These are phyloP conservation scores for Oxyura jamaicensis DNA, from an alignment of 2,113 vertebrate species.

Conservation along the genomic window DNA sequence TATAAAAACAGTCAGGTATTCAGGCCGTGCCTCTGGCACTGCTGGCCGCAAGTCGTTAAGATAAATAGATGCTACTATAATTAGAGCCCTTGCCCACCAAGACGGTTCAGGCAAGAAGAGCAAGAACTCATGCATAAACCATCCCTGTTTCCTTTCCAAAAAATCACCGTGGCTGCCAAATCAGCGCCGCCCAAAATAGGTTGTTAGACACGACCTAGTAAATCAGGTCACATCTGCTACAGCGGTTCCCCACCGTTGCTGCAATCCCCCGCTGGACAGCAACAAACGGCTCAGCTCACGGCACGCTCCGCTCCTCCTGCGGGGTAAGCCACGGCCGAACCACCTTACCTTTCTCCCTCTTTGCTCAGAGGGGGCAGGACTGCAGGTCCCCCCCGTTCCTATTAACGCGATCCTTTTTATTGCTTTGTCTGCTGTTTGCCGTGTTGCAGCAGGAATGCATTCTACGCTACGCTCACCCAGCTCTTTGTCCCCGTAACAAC, in stretches of 20 bases:
- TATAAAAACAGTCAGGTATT: not conserved
- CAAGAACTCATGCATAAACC: not conserved
- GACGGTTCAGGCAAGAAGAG: not conserved
- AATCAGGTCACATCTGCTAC: not conserved
- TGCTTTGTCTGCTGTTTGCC: not conserved
- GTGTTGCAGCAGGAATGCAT: not conserved
- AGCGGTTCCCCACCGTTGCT: not conserved
- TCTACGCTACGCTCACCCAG: not conserved
- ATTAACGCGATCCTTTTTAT: not conserved
- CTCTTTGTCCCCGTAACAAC: not conserved
- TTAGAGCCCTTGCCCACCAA: slow-evolving; percentile 10
- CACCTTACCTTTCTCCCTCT: not conserved
- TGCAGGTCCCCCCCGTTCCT: not conserved
- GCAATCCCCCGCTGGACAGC: not conserved
- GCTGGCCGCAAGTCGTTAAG: not conserved
- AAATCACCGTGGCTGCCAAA: not conserved
- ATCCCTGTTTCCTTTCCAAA: slow-evolving; percentile 12
- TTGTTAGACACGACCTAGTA: not conserved
- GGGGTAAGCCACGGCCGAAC: not conserved
- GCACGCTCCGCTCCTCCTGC: not conserved
- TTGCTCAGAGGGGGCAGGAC: not conserved
- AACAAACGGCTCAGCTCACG: not conserved
- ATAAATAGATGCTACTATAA: slow-evolving; percentile 42
- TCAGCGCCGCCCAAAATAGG: slow-evolving; percentile 28
- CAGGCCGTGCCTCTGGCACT: not conserved